phyloP scores from a whole-genome alignment of 2,113 vertebrate genomes.

The Hystrix brachyura region DNA sequence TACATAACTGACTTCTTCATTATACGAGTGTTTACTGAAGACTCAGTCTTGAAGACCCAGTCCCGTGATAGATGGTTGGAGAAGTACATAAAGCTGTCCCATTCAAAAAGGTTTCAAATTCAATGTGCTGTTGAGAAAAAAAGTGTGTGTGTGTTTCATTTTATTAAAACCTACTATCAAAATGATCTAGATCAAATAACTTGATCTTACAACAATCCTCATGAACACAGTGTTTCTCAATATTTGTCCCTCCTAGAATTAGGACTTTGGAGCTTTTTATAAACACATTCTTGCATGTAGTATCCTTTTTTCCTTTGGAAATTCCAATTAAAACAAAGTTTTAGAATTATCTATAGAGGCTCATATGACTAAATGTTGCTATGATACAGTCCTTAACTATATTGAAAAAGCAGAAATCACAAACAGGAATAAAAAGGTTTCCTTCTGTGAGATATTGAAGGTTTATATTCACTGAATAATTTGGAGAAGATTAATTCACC shows the following conservation, averaged over 20 bases:
- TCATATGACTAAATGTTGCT: background rate
- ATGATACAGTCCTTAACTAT: background rate
- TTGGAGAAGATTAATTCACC: slow-evolving; percentile 16
- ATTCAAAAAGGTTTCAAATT: background rate
- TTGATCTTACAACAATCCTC: background rate
- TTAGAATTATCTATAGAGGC: background rate
- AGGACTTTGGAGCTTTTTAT: background rate
- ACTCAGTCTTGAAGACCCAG: background rate
- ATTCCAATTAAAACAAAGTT: slow-evolving; percentile 14
- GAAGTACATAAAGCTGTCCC: background rate
- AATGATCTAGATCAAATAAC: background rate
- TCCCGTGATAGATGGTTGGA: background rate
- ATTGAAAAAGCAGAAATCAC: background rate
- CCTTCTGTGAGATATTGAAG: background rate
- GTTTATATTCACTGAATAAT: background rate
- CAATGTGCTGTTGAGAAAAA: background rate
- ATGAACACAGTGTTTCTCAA: background rate
- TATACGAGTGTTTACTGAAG: slow-evolving; percentile 20
- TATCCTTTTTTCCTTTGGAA: background rate
- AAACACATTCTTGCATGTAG: background rate
- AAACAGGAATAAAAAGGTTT: background rate
- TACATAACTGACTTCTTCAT: background rate
- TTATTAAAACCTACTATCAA: background rate
- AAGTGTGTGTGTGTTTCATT: background rate
- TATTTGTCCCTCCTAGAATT: background rate